phyloP scores from a whole-genome alignment of 2,113 vertebrate species.

The Paratilapia polleni region DNA sequence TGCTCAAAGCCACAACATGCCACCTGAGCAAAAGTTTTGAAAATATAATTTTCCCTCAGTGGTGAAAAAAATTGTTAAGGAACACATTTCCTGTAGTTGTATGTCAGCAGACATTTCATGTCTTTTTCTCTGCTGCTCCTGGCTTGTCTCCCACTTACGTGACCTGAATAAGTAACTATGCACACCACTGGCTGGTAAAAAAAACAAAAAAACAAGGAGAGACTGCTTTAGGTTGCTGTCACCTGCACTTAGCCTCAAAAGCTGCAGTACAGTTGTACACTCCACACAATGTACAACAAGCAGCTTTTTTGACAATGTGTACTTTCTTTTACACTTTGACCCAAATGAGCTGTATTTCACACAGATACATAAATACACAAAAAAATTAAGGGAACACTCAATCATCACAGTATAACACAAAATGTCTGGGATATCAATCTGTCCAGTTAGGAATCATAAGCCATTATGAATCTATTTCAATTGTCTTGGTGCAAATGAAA shows the following conservation, averaged over 20 bases:
- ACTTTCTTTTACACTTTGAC: not conserved
- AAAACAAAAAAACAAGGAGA: not conserved
- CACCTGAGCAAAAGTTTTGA: not conserved
- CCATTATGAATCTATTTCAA: not conserved
- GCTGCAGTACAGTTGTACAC: slow-evolving; percentile 27
- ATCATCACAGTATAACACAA: not conserved
- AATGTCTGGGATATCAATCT: not conserved
- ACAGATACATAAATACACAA: not conserved
- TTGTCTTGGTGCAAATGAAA: not conserved
- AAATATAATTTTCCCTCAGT: not conserved
- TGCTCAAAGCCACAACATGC: not conserved
- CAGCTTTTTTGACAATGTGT: not conserved
- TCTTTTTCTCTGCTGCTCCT: slow-evolving; percentile 4
- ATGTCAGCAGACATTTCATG: slow-evolving; percentile 11
- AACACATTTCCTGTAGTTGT: slow-evolving; percentile 16
- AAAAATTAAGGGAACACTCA: not conserved
- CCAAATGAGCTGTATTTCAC: not conserved
- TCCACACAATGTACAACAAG: slow-evolving; percentile 6
- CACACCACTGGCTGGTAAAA: slow-evolving; percentile 24
- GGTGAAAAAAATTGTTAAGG: slow-evolving; percentile 13
- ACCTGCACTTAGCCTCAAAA: slow-evolving; percentile 63
- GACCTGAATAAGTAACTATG: slow-evolving; percentile 53
- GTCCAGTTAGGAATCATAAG: not conserved
- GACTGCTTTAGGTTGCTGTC: slow-evolving; percentile 59
- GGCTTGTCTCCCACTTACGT: slow-evolving; percentile 34